These are phyloP conservation scores for Setophaga petechia DNA, from an alignment of 2,113 vertebrate genomes.

Conservation along the genomic window DNA sequence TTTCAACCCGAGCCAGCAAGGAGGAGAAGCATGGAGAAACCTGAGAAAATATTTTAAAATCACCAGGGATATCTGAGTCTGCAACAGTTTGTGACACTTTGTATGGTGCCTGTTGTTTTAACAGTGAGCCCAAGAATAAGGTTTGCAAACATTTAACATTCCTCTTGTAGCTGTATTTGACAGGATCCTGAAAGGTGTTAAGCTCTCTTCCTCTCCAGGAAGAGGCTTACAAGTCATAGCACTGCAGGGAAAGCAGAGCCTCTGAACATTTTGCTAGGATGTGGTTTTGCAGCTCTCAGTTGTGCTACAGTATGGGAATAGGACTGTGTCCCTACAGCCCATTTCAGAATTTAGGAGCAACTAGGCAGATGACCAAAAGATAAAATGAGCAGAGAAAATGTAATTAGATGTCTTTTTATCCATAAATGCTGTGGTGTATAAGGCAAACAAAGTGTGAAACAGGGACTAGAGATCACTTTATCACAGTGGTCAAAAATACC, in stretches of 20 bases:
- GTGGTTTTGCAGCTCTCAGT: neutral
- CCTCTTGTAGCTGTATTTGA: neutral
- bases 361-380: neutral
- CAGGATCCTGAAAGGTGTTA: neutral
- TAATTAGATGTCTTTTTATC: neutral
- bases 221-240: neutral
- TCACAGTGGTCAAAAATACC: neutral
- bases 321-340: neutral
- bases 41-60: neutral
- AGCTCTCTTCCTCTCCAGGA: neutral
- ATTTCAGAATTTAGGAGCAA: neutral
- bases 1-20: neutral
- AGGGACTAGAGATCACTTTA: neutral
- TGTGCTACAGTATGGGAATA: neutral
- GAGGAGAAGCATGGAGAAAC: neutral
- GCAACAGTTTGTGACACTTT: neutral
- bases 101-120: neutral
- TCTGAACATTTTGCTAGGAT: neutral
- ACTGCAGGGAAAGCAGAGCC: neutral
- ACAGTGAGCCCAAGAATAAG: neutral
- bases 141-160: neutral
- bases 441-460: neutral
- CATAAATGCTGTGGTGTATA: neutral
- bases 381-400: neutral
- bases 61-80: neutral